Evolutionary conservation across 1,140 invertebrate genomes (phyloP), one percentile per base, ranked within the genome.

Genomic region (Eueides isabella): DNA sequence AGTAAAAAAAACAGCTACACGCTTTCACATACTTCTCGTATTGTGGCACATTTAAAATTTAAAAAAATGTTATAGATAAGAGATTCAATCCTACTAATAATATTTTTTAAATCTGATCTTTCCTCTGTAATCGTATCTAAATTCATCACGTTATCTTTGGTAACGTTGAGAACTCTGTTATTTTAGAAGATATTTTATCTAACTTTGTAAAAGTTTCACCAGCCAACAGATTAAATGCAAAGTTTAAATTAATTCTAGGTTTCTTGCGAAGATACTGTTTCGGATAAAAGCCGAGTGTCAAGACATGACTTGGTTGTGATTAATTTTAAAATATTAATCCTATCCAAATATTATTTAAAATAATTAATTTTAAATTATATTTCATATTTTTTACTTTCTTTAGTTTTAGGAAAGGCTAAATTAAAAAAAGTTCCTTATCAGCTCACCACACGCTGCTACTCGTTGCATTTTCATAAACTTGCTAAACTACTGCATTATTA

Each of bases 231-330:
- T 90, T 91, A 90, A 91, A 90, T 87, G 86, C 71, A 91, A 91
- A 91, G 88, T 91, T 91, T 91, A 89, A 91, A 91, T 90, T 89
- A 91, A 91, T 91, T 90, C 86, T 81, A 86, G 82, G 78, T 79
- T 85, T 76, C 78, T 74, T 76, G 77, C 82, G 68, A 75, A 81
- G 80, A 77, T 85, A 80, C 78, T 81, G 77, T 82, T 84, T 75
- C 64, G 73, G 77, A 80, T 83, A 82, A 82, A 77, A 77, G 72
- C 61, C 38, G 48, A 68, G 35, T 72, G 79, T 77, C 61, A 71
- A 77, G 72, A 68, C 70, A 65, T 74, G 71, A 76, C 76, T 81
- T 75, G 76, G 67, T 75, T 69, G 74, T 75, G 67, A 79, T 81
- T 81, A 80, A 78, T 76, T 75, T 63, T 75, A 74, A 73, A 77